Evolutionary conservation across 2,797 vertebrate genomes (phyloP).

Genomic region (Austrolebias charrua): DNA sequence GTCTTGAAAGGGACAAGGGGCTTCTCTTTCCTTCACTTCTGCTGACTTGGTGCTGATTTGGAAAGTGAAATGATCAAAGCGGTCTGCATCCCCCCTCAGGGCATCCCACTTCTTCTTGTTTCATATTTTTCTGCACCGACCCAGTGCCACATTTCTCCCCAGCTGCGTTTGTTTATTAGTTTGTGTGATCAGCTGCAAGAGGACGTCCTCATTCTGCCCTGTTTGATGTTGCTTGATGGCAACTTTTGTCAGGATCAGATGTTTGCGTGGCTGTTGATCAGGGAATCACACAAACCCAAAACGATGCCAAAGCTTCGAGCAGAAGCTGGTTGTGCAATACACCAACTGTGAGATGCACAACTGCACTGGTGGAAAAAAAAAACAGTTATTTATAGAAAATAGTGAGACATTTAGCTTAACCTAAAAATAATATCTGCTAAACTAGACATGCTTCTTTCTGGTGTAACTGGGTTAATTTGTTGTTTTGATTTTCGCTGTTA

Average conservation of each 20-base stretch:
- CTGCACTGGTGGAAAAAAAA: slow-evolving; percentile 8
- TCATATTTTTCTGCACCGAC: slow-evolving; percentile 8
- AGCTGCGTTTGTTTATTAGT: slow-evolving; percentile 49
- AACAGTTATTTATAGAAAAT: neutral
- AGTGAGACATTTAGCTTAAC: slow-evolving; percentile 1
- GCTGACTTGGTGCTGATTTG: slow-evolving; percentile 70
- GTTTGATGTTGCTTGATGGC: slow-evolving; percentile 44
- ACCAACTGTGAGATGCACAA: slow-evolving; percentile 17
- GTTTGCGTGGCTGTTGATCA: slow-evolving; percentile 27
- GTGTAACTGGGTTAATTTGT: neutral
- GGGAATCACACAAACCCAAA: slow-evolving; percentile 40
- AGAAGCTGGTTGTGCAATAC: slow-evolving; percentile 13
- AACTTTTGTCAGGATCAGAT: slow-evolving; percentile 50
- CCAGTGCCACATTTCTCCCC: slow-evolving; percentile 5
- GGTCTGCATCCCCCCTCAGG: slow-evolving; percentile 33
- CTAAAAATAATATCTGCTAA: slow-evolving; percentile 10
- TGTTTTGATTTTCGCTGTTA: neutral
- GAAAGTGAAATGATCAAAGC: slow-evolving; percentile 49
- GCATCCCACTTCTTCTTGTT: slow-evolving; percentile 17
- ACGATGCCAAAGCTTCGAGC: slow-evolving; percentile 35
- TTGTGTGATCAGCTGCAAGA: slow-evolving; percentile 67
- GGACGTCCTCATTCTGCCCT: slow-evolving; percentile 57
- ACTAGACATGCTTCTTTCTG: slow-evolving; percentile 9
- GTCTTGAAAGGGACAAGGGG: slow-evolving; percentile 40
- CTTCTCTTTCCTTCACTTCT: slow-evolving; percentile 60